Evolutionary conservation across 2,888 invertebrate genomes (phyloP).

Genomic region (Crioceris asparagi): DNA sequence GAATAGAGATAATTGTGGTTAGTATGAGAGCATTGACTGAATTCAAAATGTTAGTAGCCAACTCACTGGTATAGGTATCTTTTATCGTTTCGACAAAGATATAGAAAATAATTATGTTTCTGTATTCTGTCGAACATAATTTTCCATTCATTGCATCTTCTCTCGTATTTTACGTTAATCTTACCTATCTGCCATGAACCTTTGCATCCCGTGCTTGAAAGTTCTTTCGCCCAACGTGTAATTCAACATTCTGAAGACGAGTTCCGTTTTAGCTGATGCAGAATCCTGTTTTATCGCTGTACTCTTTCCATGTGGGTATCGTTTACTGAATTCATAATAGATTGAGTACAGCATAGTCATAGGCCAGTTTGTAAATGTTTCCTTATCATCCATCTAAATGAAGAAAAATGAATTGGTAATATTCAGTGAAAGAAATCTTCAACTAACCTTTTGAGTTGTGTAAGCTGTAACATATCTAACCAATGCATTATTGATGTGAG

Average conservation of each 20-base stretch:
- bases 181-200: conserved; percentile 55
- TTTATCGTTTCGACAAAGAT: too few relatives aligned
- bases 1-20: too few relatives aligned
- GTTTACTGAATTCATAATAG: conserved; percentile 70
- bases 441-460: conserved; percentile 54
- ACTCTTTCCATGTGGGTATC: conserved; percentile 66
- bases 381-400: conserved; percentile 54
- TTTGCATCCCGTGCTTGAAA: conserved; percentile 61
- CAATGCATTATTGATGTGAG: conserved; percentile 65
- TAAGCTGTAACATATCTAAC: conserved; percentile 66
- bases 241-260: conserved; percentile 83
- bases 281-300: conserved; percentile 67
- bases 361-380: conserved; percentile 71
- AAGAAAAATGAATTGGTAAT: conserved; percentile 9
- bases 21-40: background rate
- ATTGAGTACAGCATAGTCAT: conserved; percentile 67
- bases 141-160: too few relatives aligned
- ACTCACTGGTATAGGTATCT: too few relatives aligned
- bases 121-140: too few relatives aligned
- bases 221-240: conserved; percentile 68
- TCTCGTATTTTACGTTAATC: too few relatives aligned
- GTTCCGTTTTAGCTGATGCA: conserved; percentile 61
- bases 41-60: too few relatives aligned
- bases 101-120: too few relatives aligned
- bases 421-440: background rate